These are phyloP conservation scores for Pachydiplax longipennis DNA, from an alignment of 2,888 invertebrate genomes.

Conservation along the genomic window DNA sequence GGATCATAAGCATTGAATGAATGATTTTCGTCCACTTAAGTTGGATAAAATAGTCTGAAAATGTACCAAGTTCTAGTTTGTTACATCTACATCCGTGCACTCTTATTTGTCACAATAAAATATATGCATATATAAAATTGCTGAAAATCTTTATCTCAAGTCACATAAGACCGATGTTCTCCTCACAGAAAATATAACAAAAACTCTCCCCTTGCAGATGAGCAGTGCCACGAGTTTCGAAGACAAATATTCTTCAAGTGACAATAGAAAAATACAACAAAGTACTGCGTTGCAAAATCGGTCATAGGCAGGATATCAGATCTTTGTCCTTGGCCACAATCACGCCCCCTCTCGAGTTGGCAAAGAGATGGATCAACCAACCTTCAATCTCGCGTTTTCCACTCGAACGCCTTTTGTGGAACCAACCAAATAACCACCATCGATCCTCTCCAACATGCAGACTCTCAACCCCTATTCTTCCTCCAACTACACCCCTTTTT, in stretches of 20 bases:
- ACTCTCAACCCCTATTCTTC: background rate
- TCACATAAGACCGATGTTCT: too few species aligned
- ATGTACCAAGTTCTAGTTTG: too few species aligned
- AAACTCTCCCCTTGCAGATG: too few species aligned
- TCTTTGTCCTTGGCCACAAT: background rate
- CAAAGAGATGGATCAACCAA: background rate
- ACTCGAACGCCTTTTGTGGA: slow-evolving; percentile 20
- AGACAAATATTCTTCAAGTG: background rate
- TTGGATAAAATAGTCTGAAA: too few species aligned
- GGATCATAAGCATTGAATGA: too few species aligned
- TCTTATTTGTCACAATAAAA: too few species aligned
- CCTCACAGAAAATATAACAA: too few species aligned
- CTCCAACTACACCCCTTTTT: background rate
- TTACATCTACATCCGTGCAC: too few species aligned
- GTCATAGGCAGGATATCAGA: background rate
- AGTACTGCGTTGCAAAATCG: background rate
- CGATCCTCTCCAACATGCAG: background rate
- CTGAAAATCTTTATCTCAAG: too few species aligned
- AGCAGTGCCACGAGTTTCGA: background rate
- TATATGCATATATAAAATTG: background rate
- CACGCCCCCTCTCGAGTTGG: background rate
- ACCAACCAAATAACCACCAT: background rate
- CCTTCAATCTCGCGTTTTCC: background rate
- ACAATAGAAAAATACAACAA: background rate
- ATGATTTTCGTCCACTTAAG: too few species aligned